Evolutionary conservation across 2,888 invertebrate genomes (phyloP), one percentile per base, ranked within the genome.

Genomic region (Dolomedes plantarius): DNA sequence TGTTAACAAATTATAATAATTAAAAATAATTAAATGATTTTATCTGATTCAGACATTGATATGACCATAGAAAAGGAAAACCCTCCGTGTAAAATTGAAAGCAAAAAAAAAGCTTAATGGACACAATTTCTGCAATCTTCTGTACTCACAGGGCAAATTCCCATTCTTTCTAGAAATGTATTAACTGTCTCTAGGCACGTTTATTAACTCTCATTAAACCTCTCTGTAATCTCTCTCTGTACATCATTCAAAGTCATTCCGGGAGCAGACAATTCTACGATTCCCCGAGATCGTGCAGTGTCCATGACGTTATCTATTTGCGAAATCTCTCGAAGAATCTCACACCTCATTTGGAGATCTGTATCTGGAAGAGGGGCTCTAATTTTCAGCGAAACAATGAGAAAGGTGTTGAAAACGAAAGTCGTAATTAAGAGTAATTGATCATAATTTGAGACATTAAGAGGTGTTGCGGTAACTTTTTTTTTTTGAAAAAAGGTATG

Each of bases 351-450:
- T 1, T 23, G n/a, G 5, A 32, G 32, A 32, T 32, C 11, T 1
- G n/a, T 31, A 32, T 32, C 32, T 32, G 6, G 32, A 9, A 36
- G 23, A 36, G 36, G 1, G 67, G n/a, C 19, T 67, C 67, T 27
- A 56, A 56, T 36, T 27, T 69, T 31, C 68, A 23, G 7, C 46
- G 32, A 80, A 75, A 81, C 81, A 81, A 81, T 81, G 71, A 46
- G 77, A 19, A 46, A 71, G 76, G 77, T 73, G 83, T 73, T 50
- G 83, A 85, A 77, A 77, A 73, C 13, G 68, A 73, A 41, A 77
- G 77, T 85, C 23, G 46, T 65, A 85, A 85, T 85, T 85, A 85
- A 67, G 72, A 67, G 76, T 77, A 73, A 85, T 77, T 85, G 73
- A 29, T 73, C 56, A 56, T 73, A 77, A 85, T 73, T 72, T 41